phyloP scores from a whole-genome alignment of 2,797 vertebrate species.

The Enoplosus armatus region DNA sequence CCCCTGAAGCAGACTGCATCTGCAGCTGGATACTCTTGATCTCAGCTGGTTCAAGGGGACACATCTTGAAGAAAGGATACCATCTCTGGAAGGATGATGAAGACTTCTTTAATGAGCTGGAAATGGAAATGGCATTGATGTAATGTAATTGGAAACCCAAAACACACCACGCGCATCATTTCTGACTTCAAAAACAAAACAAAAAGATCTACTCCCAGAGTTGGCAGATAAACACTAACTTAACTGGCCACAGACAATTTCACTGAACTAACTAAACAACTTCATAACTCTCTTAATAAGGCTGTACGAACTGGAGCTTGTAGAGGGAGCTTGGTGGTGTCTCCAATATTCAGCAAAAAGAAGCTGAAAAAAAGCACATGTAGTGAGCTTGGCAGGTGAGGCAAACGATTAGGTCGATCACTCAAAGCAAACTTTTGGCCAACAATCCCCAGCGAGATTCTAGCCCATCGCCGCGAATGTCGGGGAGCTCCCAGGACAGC shows the following conservation, averaged over 20 bases:
- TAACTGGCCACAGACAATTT: background rate
- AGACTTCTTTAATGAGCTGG: background rate
- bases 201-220: background rate
- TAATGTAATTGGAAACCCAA: background rate
- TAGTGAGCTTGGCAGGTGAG: background rate
- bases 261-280: background rate
- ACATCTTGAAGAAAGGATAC: background rate
- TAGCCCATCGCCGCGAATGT: background rate
- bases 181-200: background rate
- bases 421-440: background rate
- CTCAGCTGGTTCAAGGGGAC: background rate
- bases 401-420: too few species aligned
- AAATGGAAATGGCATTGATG: background rate
- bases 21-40: constrained; percentile 10
- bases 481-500: background rate
- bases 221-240: background rate
- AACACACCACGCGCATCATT: background rate
- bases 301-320: background rate
- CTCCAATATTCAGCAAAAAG: background rate
- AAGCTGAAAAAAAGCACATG: too few species aligned
- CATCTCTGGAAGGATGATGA: background rate
- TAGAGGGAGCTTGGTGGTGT: background rate
- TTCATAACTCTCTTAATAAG: background rate
- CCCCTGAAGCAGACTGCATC: background rate
- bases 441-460: background rate